Conservation (phyloP, 1,140 invertebrate genomes). For the Sarcophaga peregrina region DNA sequence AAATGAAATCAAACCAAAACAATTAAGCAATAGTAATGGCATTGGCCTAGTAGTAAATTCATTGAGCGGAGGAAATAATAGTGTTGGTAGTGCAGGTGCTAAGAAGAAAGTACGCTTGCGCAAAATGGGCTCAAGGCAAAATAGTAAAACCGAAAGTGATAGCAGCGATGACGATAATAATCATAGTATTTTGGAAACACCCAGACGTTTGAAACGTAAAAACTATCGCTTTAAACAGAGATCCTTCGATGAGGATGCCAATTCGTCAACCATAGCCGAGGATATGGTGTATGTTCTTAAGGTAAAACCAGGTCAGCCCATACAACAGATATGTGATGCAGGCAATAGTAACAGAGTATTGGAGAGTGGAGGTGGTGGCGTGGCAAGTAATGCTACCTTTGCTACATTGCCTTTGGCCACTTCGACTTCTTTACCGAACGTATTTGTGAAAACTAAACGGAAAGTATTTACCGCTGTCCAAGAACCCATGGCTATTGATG, state of each 20-base stretch:
- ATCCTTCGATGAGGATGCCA: slow-evolving; percentile 56
- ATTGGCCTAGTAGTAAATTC: not conserved
- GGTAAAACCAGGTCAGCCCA: slow-evolving; percentile 62
- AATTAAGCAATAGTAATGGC: slow-evolving; percentile 46
- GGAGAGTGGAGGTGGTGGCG: not conserved
- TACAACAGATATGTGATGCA: slow-evolving; percentile 53
- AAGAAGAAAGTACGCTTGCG: slow-evolving; percentile 62
- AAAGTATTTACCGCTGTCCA: slow-evolving; percentile 79
- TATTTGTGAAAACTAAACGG: slow-evolving; percentile 81
- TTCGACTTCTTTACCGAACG: slow-evolving; percentile 61
- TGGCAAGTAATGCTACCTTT: not conserved
- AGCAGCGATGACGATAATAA: slow-evolving; percentile 66
- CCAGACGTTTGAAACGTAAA: slow-evolving; percentile 60
- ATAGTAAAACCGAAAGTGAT: slow-evolving; percentile 67
- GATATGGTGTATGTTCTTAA: slow-evolving; percentile 58
- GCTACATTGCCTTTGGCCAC: slow-evolving; percentile 51
- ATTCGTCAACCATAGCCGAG: slow-evolving; percentile 45
- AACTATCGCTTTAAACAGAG: slow-evolving; percentile 62
- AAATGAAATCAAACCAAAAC: slow-evolving; percentile 50
- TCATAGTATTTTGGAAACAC: slow-evolving; percentile 65
- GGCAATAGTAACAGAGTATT: not conserved
- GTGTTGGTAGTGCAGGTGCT: slow-evolving; percentile 46
- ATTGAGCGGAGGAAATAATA: slow-evolving; percentile 29
- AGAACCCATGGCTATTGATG: slow-evolving; percentile 55
- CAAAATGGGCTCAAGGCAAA: slow-evolving; percentile 64